Percentiles rank a stretch among this genome's conserved stretches.
Evolutionary conservation across 2,797 vertebrate genomes (phyloP).

Genomic region (Sarcoramphus papa): DNA sequence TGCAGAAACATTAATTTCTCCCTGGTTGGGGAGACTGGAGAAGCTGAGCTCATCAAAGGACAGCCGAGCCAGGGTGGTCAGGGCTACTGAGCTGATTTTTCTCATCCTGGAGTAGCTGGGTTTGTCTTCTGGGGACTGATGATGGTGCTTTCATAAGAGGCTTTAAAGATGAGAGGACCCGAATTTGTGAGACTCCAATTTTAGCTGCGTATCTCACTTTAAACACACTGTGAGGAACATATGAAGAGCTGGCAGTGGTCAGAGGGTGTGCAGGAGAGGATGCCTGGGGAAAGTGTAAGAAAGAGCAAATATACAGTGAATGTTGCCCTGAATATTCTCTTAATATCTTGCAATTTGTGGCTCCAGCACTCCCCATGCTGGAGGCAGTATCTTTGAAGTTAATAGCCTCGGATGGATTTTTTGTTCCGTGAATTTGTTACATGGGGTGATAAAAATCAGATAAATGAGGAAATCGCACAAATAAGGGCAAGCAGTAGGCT

Average conservation of each 20-base stretch:
- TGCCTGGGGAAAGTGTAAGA: not conserved
- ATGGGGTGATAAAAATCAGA: slow-evolving; percentile 31
- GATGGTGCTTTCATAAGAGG: not conserved
- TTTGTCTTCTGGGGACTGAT: not conserved
- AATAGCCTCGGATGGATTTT: slow-evolving; percentile 16
- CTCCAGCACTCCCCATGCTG: not conserved
- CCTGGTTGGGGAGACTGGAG: not conserved
- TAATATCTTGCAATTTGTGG: not conserved
- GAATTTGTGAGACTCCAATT: not conserved
- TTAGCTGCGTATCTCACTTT: not conserved
- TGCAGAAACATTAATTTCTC: not conserved
- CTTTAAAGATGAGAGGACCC: not conserved
- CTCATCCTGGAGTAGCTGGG: not conserved
- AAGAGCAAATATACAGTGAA: not conserved
- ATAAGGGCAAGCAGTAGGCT: not conserved
- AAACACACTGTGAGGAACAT: not conserved
- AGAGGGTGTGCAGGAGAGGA: not conserved
- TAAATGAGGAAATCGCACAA: slow-evolving; percentile 9
- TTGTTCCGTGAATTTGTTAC: slow-evolving; percentile 27
- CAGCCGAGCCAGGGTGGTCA: not conserved
- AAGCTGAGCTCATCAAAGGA: slow-evolving; percentile 23
- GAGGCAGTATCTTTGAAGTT: slow-evolving; percentile 29
- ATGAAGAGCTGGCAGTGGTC: not conserved
- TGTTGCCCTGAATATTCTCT: not conserved
- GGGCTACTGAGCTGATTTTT: not conserved